These are phyloP conservation scores for Lepidocyrtoides sp. DNA, from an alignment of 2,888 invertebrate genomes.

Conservation along the genomic window DNA sequence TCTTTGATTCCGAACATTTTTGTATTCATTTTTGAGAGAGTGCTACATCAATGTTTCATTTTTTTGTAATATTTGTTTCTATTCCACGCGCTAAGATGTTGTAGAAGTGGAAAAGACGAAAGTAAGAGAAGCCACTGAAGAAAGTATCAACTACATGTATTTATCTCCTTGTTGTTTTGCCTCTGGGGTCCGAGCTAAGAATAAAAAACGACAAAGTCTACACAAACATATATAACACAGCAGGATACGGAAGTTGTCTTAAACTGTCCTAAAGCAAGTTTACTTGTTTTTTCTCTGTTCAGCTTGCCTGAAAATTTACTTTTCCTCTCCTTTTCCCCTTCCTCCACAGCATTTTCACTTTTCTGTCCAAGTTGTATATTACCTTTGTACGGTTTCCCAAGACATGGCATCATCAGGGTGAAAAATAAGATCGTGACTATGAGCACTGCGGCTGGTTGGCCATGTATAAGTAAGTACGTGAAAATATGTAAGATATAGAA, in stretches of 20 bases:
- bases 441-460: conserved; percentile 20
- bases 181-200: conserved; percentile 37
- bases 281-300: conserved; percentile 66
- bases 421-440: conserved; percentile 32
- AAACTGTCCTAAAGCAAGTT: conserved; percentile 73
- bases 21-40: conserved; percentile 31
- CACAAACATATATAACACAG: conserved; percentile 14
- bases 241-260: conserved; percentile 74
- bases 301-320: conserved; percentile 73
- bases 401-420: background rate
- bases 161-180: conserved; percentile 55
- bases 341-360: conserved; percentile 23
- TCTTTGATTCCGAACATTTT: conserved; percentile 12
- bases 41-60: background rate
- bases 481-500: conserved; percentile 41
- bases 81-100: background rate
- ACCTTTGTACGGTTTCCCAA: too few relatives aligned
- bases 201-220: conserved; percentile 31
- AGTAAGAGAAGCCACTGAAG: background rate
- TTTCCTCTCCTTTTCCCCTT: conserved; percentile 69
- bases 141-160: background rate
- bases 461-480: conserved; percentile 41
- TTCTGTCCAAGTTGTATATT: too few relatives aligned
- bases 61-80: background rate
- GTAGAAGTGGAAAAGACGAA: conserved; percentile 27